Conservation (phyloP, 2,113 vertebrate genomes). For the Telmatochromis sp. region DNA sequence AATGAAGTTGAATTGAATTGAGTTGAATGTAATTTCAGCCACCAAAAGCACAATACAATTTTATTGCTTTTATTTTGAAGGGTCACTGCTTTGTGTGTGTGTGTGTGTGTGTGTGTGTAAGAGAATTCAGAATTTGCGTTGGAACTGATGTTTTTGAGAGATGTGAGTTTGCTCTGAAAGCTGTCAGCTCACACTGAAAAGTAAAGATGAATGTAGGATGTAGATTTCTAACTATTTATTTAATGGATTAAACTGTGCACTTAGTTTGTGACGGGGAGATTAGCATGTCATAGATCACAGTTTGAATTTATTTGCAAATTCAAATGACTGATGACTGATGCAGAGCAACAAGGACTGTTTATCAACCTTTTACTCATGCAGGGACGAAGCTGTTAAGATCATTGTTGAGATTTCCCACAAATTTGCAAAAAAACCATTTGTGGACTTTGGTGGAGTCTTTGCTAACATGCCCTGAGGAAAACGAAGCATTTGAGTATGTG, state of each 20-base stretch:
- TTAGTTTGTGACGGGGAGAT: neutral
- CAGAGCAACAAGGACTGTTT: neutral
- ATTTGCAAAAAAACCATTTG: neutral
- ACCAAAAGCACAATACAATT: neutral
- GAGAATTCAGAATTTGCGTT: fast-evolving
- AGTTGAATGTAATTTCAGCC: neutral
- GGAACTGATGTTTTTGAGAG: neutral
- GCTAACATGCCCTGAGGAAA: neutral
- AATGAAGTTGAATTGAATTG: neutral
- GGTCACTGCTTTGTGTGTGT: fast-evolving
- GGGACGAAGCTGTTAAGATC: neutral
- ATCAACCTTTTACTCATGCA: neutral
- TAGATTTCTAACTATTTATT: neutral
- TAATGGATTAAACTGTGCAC: fast-evolving
- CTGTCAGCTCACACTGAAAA: neutral
- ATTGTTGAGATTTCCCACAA: neutral
- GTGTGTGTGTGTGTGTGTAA: fast-evolving
- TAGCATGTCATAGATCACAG: neutral
- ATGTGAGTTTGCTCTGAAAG: neutral
- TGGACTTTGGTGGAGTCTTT: neutral
- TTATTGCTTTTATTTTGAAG: neutral
- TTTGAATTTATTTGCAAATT: neutral
- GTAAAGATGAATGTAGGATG: neutral
- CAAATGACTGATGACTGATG: neutral
- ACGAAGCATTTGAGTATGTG: neutral